These are phyloP conservation scores for Aphyosemion australe DNA, from an alignment of 2,113 vertebrate genomes.

Conservation along the genomic window DNA sequence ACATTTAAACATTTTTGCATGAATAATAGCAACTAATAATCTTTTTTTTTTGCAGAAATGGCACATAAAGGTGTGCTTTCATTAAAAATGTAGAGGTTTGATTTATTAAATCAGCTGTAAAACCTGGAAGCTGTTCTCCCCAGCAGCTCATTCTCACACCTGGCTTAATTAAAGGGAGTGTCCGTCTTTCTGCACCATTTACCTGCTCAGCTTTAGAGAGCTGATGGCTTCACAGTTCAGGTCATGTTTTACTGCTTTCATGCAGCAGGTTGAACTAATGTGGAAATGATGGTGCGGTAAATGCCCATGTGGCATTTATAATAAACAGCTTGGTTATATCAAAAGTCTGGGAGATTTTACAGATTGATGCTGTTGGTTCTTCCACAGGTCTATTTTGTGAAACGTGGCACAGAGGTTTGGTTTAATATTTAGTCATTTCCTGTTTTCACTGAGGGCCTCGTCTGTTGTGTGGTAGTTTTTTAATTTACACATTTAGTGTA, in stretches of 20 bases:
- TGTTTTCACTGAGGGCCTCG: background rate
- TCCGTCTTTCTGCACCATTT: slow-evolving; percentile 7
- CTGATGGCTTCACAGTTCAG: slow-evolving; percentile 1
- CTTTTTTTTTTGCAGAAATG: too few species aligned
- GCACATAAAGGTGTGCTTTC: too few species aligned
- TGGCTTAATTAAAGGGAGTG: slow-evolving; percentile 3
- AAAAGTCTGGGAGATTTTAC: slow-evolving; percentile 14
- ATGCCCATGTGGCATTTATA: slow-evolving; percentile 15
- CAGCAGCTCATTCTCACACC: background rate
- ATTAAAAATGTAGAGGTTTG: too few species aligned
- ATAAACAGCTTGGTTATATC: slow-evolving; percentile 18
- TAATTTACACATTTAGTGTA: slow-evolving; percentile 4
- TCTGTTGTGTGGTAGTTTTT: slow-evolving; percentile 5
- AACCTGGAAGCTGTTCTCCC: too few species aligned
- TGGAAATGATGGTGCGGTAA: slow-evolving; percentile 4
- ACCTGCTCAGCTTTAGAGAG: background rate
- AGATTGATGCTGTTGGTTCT: too few species aligned
- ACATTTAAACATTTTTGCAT: too few species aligned
- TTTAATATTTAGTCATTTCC: background rate
- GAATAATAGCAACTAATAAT: too few species aligned
- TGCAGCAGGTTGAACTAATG: background rate
- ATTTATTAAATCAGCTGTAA: too few species aligned
- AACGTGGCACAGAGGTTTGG: background rate
- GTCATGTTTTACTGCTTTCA: slow-evolving; percentile 2
- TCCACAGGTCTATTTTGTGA: slow-evolving; percentile 11